Evolutionary conservation across 2,113 vertebrate species (phyloP).

Genomic region (Condylura cristata): DNA sequence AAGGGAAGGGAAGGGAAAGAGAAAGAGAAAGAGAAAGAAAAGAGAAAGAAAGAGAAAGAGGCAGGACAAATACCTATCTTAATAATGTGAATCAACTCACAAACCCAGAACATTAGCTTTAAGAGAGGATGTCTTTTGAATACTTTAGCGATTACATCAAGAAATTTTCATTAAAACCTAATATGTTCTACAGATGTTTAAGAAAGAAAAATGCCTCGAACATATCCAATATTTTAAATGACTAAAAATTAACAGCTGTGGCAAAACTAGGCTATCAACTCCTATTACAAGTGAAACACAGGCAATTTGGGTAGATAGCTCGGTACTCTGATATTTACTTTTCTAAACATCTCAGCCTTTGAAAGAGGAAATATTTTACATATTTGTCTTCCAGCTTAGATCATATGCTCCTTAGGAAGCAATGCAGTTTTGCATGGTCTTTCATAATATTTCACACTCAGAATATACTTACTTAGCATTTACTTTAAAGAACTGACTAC

Average conservation of each 20-base stretch:
- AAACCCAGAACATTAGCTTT: conserved; percentile 18
- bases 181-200: background rate
- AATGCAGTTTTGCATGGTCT: background rate
- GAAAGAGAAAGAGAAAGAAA: conserved; percentile 38
- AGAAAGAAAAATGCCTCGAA: conserved; percentile 2
- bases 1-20: conserved; percentile 36
- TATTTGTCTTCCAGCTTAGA: background rate
- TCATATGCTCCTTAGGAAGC: background rate
- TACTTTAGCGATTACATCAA: conserved; percentile 40
- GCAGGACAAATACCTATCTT: conserved; percentile 23
- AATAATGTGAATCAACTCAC: conserved; percentile 35
- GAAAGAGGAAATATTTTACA: background rate
- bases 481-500: background rate
- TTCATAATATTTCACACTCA: background rate
- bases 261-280: background rate
- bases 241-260: conserved; percentile 26
- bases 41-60: no score
- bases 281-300: background rate
- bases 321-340: background rate
- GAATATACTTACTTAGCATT: background rate
- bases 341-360: background rate
- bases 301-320: background rate
- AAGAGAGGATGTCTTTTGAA: background rate
- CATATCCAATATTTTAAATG: conserved; percentile 18
- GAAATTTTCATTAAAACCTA: conserved; percentile 10